Conservation (phyloP, 2,113 vertebrate species). For the Isichthys henryi region DNA sequence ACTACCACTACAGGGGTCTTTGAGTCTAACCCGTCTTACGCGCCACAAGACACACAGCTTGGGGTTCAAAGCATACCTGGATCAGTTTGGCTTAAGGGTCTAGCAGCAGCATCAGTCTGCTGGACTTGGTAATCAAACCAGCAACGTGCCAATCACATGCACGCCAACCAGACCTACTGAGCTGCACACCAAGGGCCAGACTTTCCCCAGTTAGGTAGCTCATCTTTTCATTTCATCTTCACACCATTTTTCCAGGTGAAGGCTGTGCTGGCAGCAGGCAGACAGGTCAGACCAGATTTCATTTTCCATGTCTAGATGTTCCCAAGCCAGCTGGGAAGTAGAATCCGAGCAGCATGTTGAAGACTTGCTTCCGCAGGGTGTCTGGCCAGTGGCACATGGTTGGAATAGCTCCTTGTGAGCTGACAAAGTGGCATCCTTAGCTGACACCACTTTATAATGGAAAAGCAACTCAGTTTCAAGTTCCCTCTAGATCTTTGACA, state of each 20-base stretch:
- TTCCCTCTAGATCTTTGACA: neutral
- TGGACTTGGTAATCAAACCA: neutral
- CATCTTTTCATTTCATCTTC: neutral
- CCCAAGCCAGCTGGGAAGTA: neutral
- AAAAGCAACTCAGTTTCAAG: neutral
- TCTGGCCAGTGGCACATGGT: neutral
- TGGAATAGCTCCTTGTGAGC: neutral
- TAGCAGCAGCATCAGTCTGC: neutral
- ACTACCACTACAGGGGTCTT: neutral
- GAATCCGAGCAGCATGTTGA: neutral
- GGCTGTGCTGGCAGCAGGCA: neutral
- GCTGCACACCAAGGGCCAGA: neutral
- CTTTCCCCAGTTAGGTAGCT: neutral
- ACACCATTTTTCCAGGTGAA: neutral
- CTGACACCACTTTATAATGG: neutral
- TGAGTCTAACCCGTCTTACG: neutral
- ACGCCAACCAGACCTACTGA: neutral
- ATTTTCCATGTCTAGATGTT: neutral
- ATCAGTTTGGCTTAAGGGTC: neutral
- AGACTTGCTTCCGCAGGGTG: neutral
- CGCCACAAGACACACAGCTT: neutral
- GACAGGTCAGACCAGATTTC: neutral
- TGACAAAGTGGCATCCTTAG: neutral
- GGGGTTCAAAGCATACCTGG: neutral
- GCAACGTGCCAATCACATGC: neutral